Base-by-base conservation (phyloP, 1,140 invertebrate species). In the Drosophila navojoa region DNA sequence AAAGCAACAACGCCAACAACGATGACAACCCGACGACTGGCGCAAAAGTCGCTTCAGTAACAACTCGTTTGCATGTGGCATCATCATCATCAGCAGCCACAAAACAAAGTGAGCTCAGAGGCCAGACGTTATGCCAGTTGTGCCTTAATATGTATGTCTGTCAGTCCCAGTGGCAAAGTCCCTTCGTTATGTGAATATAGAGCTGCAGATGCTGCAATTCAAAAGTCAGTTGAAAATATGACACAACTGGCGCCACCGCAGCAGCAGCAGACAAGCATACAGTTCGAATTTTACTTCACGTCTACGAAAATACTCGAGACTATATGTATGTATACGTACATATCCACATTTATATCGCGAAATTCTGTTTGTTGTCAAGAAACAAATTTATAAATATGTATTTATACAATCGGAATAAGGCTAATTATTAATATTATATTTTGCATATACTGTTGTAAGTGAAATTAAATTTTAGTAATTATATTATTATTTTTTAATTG, bases 161-260 rank as follows among this genome's bases (percentile, higher is more conserved):
- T 16, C 35, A 50, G 44, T 61, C 50, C 11, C 29, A 44, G n/a
- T 45, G 13, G 53, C 25, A 13, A 22, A 52, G 57, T 61, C 45
- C 22, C 52, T 61, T 62, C 64, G 52, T 47, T 61, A 67, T 52
- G 60, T 45, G 35, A 58, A 64, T 71, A 40, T 69, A 45, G 45
- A 70, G 29, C 66, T 42, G 29, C 53, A 55, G 44, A 63, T 27
- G 45, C 53, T 54, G 63, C 52, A 55, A 63, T 29, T 16, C 68
- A 53, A 67, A 54, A 47, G 63, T 53, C 44, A 40, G 47, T 49
- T 45, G 58, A 68, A 73, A 72, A 78, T 78, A 78, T 78, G 76
- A 81, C 78, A 81, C 71, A 76, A 78, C 71, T 78, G 79, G 79
- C 79, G 79, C 78, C 78, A 63, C 66, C 50, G 49, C 70, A 58